phyloP scores from a whole-genome alignment of 2,113 vertebrate genomes.

The Brevimyrus niger region DNA sequence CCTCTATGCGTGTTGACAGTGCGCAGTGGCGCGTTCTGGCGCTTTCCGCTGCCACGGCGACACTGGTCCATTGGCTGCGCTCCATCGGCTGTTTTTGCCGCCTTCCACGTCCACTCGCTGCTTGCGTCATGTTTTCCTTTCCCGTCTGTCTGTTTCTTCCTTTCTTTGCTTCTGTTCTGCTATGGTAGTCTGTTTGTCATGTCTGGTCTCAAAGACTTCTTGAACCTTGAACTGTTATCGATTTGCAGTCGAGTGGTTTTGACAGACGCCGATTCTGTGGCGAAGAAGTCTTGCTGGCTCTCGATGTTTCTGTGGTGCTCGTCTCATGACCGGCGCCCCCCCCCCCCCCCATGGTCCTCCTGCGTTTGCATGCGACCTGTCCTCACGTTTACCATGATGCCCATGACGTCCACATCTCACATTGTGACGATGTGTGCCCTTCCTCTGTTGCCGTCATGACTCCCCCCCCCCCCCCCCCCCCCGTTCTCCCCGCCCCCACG shows the following conservation, averaged over 20 bases:
- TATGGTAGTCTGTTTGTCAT: background rate
- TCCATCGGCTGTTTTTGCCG: background rate
- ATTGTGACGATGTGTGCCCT: constrained; percentile 1
- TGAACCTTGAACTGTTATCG: background rate
- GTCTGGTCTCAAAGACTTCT: constrained; percentile 17
- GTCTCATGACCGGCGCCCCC: background rate
- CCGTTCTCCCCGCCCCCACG: no score
- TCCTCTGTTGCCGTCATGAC: background rate
- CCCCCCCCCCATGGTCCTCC: background rate
- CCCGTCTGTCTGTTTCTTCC: background rate
- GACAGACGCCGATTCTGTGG: background rate
- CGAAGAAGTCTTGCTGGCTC: constrained; percentile 15
- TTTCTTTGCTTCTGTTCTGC: background rate
- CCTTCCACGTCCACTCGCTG: background rate
- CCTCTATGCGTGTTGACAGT: background rate
- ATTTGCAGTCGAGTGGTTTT: background rate
- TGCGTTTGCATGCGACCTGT: constrained; percentile 1
- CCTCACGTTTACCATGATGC: background rate
- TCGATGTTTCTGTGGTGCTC: background rate
- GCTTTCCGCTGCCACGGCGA: background rate
- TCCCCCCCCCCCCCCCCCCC: no score
- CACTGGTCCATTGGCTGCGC: background rate
- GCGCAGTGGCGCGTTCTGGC: background rate
- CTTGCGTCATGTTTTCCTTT: background rate
- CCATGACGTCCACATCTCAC: constrained; percentile 7